Conservation (phyloP, 1,140 invertebrate species). For the Polypedilum pembai region DNA sequence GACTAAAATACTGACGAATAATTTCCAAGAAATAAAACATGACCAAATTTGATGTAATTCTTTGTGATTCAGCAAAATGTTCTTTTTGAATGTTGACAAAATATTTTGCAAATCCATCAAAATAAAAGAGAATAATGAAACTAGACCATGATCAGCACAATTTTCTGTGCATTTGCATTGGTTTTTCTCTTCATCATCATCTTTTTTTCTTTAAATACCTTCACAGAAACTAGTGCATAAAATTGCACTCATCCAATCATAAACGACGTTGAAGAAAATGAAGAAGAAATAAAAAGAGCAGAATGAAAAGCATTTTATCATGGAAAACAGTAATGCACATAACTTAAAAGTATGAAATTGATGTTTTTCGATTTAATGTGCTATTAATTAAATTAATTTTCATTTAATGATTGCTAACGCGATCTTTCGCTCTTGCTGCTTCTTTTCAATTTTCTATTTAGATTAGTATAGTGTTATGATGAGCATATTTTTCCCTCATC, state of each 20-base stretch:
- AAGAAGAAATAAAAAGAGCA: too few relatives aligned
- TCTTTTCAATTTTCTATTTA: background rate
- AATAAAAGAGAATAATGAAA: too few relatives aligned
- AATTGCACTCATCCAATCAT: slow-evolving; percentile 1
- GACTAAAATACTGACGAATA: too few relatives aligned
- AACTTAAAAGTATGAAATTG: background rate
- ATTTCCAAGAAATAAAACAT: too few relatives aligned
- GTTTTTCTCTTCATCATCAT: background rate
- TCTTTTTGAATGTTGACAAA: too few relatives aligned
- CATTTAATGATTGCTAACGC: background rate
- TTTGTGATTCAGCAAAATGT: too few relatives aligned
- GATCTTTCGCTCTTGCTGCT: background rate
- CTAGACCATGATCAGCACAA: background rate
- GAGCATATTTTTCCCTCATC: background rate
- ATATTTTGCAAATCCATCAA: too few relatives aligned
- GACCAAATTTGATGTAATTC: too few relatives aligned
- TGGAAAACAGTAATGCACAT: background rate
- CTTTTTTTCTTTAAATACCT: background rate
- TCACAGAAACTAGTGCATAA: background rate
- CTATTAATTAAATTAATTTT: slow-evolving; percentile 23
- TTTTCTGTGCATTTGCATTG: background rate
- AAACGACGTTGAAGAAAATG: too few relatives aligned
- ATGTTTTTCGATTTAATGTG: slow-evolving; percentile 25
- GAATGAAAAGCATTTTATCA: too few relatives aligned
- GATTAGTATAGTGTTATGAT: background rate